phyloP scores from a whole-genome alignment of 2,888 invertebrate genomes.

The Cyaniris semiargus region DNA sequence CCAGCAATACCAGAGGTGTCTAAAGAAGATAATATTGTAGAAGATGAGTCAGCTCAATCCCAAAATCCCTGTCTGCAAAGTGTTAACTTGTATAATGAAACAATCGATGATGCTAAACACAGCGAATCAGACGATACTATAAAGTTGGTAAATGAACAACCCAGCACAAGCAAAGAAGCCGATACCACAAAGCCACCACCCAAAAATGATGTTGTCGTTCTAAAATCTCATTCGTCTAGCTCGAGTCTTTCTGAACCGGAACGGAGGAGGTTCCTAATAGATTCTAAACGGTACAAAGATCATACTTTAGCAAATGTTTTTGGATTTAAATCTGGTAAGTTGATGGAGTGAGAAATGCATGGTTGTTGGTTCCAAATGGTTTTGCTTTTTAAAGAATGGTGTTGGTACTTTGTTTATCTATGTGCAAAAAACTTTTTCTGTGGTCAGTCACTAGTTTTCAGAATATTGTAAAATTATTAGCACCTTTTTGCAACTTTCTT shows the following conservation, averaged over 20 bases:
- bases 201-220: conserved; percentile 47
- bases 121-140: conserved; percentile 6
- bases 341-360: background rate
- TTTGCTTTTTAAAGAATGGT: background rate
- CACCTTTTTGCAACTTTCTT: too few species aligned
- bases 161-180: conserved; percentile 9
- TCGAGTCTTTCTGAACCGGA: conserved; percentile 21
- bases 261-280: conserved; percentile 38
- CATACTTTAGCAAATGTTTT: conserved; percentile 27
- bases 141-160: background rate
- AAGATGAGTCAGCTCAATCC: conserved; percentile 27
- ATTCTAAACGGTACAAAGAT: conserved; percentile 16
- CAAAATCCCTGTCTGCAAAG: conserved; percentile 31
- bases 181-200: background rate
- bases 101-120: background rate
- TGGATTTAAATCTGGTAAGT: conserved; percentile 28
- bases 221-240: conserved; percentile 54
- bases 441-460: too few species aligned
- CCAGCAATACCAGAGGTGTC: background rate
- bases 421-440: background rate
- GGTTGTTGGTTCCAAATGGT: background rate
- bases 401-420: background rate
- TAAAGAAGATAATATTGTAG: background rate
- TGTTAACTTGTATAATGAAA: conserved; percentile 34
- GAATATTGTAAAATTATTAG: background rate